Conservation (phyloP, 2,797 vertebrate species). For the Helicolenus hilgendorfi region DNA sequence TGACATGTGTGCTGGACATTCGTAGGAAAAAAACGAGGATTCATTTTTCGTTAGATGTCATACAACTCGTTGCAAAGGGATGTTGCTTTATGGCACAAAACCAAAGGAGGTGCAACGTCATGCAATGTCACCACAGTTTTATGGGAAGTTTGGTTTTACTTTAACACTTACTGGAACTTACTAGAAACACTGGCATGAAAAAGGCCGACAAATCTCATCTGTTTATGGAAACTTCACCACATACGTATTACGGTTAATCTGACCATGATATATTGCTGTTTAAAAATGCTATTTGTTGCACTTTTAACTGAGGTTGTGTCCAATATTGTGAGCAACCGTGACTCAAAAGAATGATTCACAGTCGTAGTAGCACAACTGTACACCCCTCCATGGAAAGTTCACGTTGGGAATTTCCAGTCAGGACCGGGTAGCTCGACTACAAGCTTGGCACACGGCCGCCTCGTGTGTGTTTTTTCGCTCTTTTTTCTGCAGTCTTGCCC, state of each 20-base stretch:
- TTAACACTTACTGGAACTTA: not conserved
- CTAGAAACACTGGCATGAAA: slow-evolving; percentile 8
- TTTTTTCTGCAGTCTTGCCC: slow-evolving; percentile 29
- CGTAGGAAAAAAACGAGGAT: too few species aligned
- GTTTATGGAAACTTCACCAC: slow-evolving; percentile 54
- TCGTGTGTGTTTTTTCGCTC: slow-evolving; percentile 35
- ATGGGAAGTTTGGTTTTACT: slow-evolving; percentile 4
- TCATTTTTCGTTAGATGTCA: too few species aligned
- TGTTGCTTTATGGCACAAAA: not conserved
- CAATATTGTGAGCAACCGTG: slow-evolving; percentile 29
- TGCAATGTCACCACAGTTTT: slow-evolving; percentile 19
- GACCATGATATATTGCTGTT: slow-evolving; percentile 43
- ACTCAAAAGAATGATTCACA: slow-evolving; percentile 55
- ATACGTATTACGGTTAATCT: slow-evolving; percentile 34
- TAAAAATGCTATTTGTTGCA: slow-evolving; percentile 44
- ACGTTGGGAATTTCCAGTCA: slow-evolving; percentile 76
- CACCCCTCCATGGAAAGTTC: slow-evolving; percentile 73
- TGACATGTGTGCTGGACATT: too few species aligned
- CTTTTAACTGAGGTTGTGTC: slow-evolving; percentile 32
- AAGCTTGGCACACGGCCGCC: slow-evolving; percentile 57
- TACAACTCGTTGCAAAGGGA: not conserved
- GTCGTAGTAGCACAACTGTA: slow-evolving; percentile 26
- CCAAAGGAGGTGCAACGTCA: slow-evolving; percentile 36
- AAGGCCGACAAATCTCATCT: not conserved
- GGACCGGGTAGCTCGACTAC: slow-evolving; percentile 47